A percentile compares a stretch with the other conserved stretches of the same genome.
These are phyloP conservation scores for Hypotaenidia philippensis DNA, from an alignment of 2,797 vertebrate species.

Conservation along the genomic window DNA sequence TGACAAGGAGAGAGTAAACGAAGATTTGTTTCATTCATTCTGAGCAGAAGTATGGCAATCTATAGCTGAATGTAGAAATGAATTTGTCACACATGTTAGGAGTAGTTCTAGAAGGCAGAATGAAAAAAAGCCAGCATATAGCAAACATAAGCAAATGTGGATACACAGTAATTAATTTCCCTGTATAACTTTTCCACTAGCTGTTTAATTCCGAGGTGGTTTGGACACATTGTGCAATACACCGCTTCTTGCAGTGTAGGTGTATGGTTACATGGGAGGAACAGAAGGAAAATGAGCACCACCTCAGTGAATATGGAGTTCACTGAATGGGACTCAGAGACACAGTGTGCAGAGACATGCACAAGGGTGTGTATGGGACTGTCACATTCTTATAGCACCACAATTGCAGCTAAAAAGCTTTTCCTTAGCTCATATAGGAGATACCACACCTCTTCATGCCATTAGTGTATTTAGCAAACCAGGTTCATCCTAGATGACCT, in stretches of 20 bases:
- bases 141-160: neutral
- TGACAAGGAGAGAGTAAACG: neutral
- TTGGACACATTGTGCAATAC: neutral
- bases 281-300: neutral
- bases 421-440: neutral
- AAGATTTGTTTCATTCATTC: neutral
- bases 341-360: neutral
- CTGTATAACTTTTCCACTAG: neutral
- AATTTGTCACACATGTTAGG: neutral
- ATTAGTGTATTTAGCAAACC: neutral
- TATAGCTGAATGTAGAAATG: neutral
- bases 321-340: neutral
- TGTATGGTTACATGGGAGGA: neutral
- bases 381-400: accelerated
- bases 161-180: neutral
- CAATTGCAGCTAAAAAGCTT: neutral
- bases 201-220: neutral
- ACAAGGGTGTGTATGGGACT: conserved; percentile 1
- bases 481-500: neutral
- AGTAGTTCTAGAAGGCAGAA: neutral
- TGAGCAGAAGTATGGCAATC: neutral
- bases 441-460: neutral
- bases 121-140: neutral
- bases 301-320: neutral
- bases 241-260: neutral